These are phyloP conservation scores for Cyphomyrus discorhynchus DNA, from an alignment of 2,113 vertebrate species.

Conservation along the genomic window DNA sequence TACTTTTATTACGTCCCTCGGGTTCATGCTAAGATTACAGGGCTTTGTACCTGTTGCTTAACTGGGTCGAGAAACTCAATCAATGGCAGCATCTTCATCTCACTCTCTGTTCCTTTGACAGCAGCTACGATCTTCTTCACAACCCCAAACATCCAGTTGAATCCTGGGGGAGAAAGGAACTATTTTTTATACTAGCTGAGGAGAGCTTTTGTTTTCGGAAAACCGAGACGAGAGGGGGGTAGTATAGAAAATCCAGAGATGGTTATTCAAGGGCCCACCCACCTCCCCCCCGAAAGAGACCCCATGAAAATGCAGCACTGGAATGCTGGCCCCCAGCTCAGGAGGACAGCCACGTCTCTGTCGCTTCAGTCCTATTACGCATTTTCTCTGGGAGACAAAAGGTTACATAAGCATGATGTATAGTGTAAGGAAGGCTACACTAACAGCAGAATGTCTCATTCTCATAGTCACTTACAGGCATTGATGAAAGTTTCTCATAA, in stretches of 20 bases:
- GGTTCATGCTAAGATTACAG: not conserved
- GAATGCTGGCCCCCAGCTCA: not conserved
- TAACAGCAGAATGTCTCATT: not conserved
- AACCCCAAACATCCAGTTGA: slow-evolving; percentile 57
- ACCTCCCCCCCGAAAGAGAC: not conserved
- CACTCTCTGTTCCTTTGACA: slow-evolving; percentile 8
- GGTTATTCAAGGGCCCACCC: not conserved
- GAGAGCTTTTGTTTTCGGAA: not conserved
- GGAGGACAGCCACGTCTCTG: not conserved
- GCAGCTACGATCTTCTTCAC: slow-evolving; percentile 39
- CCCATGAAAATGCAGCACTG: not conserved
- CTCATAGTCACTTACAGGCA: not conserved
- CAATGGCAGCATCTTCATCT: slow-evolving; percentile 31
- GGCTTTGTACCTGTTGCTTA: slow-evolving; percentile 32
- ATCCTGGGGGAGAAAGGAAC: slow-evolving; percentile 35
- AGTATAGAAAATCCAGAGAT: not conserved
- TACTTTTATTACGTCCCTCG: not conserved
- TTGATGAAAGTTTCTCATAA: not conserved
- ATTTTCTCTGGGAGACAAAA: not conserved
- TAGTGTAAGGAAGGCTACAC: not conserved
- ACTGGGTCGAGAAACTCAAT: slow-evolving; percentile 50
- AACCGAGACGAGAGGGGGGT: not conserved
- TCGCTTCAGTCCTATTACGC: not conserved
- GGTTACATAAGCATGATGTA: not conserved
- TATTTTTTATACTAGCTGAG: not conserved